Evolutionary conservation across 2,113 vertebrate species (phyloP).

Genomic region (Ovibos moschatus): DNA sequence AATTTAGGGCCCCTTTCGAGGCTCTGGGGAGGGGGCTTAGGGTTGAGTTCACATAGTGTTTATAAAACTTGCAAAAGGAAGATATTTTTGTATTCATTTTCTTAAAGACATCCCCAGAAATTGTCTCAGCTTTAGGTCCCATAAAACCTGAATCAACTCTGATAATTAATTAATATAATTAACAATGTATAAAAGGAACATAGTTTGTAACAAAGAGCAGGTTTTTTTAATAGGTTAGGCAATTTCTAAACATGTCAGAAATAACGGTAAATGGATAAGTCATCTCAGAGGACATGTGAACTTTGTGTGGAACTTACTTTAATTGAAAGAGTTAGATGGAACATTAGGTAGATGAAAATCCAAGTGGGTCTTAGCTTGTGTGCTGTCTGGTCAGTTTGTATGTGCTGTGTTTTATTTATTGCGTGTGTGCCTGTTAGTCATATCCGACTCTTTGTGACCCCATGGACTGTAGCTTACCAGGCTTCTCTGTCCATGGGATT

Average conservation of each 20-base stretch:
- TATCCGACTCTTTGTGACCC: not conserved
- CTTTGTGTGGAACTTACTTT: not conserved
- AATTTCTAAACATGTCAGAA: not conserved
- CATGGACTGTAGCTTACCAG: not conserved
- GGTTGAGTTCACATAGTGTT: not conserved
- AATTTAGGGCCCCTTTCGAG: not conserved
- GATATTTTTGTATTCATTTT: not conserved
- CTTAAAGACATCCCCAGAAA: not conserved
- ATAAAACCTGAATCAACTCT: not conserved
- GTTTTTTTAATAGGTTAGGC: not conserved
- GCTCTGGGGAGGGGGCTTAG: not conserved
- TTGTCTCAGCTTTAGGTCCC: not conserved
- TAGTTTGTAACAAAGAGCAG: not conserved
- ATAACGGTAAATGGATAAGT: not conserved
- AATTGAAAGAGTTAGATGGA: not conserved
- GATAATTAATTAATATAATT: not conserved
- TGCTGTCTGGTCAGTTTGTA: not conserved
- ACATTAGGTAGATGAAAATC: not conserved
- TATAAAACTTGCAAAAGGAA: constrained; percentile 26
- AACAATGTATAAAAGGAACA: not conserved
- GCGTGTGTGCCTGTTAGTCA: not conserved
- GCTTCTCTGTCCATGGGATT: not conserved
- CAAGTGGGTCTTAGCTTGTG: not conserved
- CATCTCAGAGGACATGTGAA: not conserved
- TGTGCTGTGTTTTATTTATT: not conserved